These are phyloP conservation scores for Cacatua alba DNA, from an alignment of 2,113 vertebrate genomes.

Conservation along the genomic window DNA sequence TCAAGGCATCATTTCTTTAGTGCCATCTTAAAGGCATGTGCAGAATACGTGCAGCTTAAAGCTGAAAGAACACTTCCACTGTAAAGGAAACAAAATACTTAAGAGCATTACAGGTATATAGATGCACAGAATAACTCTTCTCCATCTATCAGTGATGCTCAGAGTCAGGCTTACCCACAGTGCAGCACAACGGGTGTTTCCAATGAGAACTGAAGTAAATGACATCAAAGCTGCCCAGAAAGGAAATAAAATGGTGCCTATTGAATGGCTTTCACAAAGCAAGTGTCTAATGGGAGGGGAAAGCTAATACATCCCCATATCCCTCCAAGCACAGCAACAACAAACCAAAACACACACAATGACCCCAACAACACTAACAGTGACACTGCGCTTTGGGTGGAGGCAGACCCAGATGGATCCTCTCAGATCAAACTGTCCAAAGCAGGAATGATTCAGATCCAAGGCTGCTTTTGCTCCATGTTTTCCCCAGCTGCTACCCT, in stretches of 20 bases:
- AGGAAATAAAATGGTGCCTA: background rate
- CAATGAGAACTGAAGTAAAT: background rate
- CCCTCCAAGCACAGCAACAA: background rate
- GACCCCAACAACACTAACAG: background rate
- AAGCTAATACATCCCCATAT: background rate
- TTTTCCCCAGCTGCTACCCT: constrained; percentile 66
- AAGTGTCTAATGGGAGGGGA: background rate
- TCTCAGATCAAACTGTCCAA: background rate
- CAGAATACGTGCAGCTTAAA: background rate
- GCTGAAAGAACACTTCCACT: background rate
- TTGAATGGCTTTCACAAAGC: constrained; percentile 5
- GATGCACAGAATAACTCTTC: background rate
- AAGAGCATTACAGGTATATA: background rate
- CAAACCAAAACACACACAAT: background rate
- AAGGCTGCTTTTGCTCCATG: background rate
- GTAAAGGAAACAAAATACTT: background rate
- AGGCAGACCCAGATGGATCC: constrained; percentile 22
- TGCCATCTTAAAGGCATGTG: background rate
- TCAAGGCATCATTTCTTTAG: background rate
- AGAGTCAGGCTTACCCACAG: background rate
- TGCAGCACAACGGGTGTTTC: background rate
- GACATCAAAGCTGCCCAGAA: constrained; percentile 18
- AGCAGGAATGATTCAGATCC: constrained; percentile 48
- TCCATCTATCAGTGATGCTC: background rate
- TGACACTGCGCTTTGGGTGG: background rate